These are phyloP conservation scores for Cryptophagus acutangulus DNA, from an alignment of 2,888 invertebrate species.

Conservation along the genomic window DNA sequence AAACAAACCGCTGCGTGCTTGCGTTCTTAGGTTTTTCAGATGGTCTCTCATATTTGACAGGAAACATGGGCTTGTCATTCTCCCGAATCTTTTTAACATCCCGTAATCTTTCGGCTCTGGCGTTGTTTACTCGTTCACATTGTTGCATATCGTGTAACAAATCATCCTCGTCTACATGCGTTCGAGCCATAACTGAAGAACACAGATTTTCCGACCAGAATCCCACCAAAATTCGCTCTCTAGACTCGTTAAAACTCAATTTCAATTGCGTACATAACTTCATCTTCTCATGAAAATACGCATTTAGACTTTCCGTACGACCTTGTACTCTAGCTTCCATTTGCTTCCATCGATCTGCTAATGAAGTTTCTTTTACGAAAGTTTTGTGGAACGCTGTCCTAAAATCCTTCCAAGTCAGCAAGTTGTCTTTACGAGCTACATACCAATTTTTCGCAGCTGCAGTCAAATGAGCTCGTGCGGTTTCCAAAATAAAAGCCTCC, in stretches of 20 bases:
- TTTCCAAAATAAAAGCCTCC: constrained; percentile 18
- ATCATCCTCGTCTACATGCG: constrained; percentile 3
- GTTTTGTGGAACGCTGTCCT: constrained; percentile 1
- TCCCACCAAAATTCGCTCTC: constrained; percentile 12
- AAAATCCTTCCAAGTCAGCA: background rate
- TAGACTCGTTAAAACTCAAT: constrained; percentile 10
- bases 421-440: background rate
- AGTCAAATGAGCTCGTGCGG: constrained; percentile 16
- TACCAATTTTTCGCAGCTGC: constrained; percentile 8
- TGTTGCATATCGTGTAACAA: background rate
- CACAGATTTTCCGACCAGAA: constrained; percentile 10
- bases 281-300: constrained; percentile 13
- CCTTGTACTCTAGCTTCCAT: constrained; percentile 1
- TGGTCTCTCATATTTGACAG: too few species aligned
- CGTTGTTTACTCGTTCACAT: constrained; percentile 6
- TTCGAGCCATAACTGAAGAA: constrained; percentile 11
- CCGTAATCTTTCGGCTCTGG: constrained; percentile 1
- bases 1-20: too few species aligned
- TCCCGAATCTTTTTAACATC: too few species aligned
- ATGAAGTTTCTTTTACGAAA: background rate
- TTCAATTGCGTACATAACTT: constrained; percentile 8
- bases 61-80: too few species aligned
- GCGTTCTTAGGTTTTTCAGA: too few species aligned
- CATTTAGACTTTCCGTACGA: constrained; percentile 2
- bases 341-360: background rate